A percentile compares a stretch with the other conserved stretches of the same genome.
Evolutionary conservation across 1,140 invertebrate species (phyloP).

Genomic region (Drosophila nikananu): DNA sequence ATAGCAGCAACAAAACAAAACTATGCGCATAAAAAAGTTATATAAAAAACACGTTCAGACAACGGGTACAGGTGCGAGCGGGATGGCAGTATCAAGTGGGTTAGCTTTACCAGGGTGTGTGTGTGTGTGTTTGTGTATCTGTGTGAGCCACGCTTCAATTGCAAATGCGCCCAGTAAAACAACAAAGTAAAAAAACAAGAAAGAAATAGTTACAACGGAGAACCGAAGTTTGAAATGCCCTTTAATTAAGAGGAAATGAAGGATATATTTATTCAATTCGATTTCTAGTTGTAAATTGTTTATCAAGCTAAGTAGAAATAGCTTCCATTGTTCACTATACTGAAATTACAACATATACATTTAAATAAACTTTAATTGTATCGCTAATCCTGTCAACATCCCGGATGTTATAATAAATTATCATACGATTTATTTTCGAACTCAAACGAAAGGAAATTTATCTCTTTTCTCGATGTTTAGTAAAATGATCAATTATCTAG

Average conservation of each 20-base stretch:
- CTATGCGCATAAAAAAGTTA: constrained; percentile 77
- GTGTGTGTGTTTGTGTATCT: constrained; percentile 30
- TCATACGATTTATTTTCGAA: too few species aligned
- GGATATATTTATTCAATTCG: not conserved
- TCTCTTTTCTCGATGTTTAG: too few species aligned
- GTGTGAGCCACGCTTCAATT: constrained; percentile 82
- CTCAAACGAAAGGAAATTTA: too few species aligned
- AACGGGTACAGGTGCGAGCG: constrained; percentile 17
- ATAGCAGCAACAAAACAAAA: constrained; percentile 53
- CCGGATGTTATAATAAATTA: too few species aligned
- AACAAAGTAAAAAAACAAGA: constrained; percentile 53
- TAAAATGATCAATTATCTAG: too few species aligned
- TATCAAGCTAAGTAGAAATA: too few species aligned
- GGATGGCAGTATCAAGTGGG: constrained; percentile 35
- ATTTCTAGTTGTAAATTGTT: not conserved
- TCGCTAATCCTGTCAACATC: too few species aligned
- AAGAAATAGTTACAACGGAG: not conserved
- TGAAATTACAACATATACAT: too few species aligned
- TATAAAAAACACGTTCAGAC: constrained; percentile 80
- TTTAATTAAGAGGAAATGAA: not conserved
- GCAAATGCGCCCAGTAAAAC: constrained; percentile 68
- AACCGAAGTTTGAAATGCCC: not conserved
- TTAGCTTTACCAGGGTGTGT: constrained; percentile 13
- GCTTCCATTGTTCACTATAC: too few species aligned
- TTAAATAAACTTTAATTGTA: too few species aligned